These are phyloP conservation scores for Atrina japonica DNA, from an alignment of 2,888 invertebrate genomes.

Conservation along the genomic window DNA sequence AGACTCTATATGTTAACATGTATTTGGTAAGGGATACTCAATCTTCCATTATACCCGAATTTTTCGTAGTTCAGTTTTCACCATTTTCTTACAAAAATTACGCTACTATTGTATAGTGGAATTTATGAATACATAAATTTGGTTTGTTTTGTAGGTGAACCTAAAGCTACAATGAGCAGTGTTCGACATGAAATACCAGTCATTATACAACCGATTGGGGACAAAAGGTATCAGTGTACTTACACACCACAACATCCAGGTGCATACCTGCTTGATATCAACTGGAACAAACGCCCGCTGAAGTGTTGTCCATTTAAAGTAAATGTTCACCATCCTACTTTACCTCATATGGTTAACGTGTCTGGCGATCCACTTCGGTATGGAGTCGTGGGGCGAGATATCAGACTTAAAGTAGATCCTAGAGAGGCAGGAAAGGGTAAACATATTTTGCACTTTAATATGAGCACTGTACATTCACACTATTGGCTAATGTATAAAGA, in stretches of 20 bases:
- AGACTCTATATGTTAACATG: no score
- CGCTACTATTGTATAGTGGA: no score
- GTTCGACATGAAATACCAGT: slow-evolving; percentile 60
- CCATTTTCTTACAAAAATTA: no score
- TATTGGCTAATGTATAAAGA: no score
- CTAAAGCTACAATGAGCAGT: slow-evolving; percentile 55
- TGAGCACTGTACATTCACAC: no score
- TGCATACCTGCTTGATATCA: slow-evolving; percentile 68
- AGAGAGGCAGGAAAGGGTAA: slow-evolving; percentile 65
- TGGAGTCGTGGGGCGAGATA: slow-evolving; percentile 58
- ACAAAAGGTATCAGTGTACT: slow-evolving; percentile 63
- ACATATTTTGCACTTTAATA: background rate
- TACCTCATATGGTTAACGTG: slow-evolving; percentile 56
- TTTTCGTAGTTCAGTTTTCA: no score
- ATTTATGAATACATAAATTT: background rate
- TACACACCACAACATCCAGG: slow-evolving; percentile 65
- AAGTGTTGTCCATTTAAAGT: slow-evolving; percentile 72
- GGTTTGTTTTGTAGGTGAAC: slow-evolving; percentile 55
- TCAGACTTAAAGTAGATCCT: slow-evolving; percentile 66
- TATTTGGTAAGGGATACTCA: no score
- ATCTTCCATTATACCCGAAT: no score
- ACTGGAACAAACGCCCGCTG: slow-evolving; percentile 69
- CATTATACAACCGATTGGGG: slow-evolving; percentile 48
- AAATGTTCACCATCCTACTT: slow-evolving; percentile 61
- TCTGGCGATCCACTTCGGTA: slow-evolving; percentile 47